Evolutionary conservation across 2,113 vertebrate species (phyloP).

Genomic region (Strix uralensis): DNA sequence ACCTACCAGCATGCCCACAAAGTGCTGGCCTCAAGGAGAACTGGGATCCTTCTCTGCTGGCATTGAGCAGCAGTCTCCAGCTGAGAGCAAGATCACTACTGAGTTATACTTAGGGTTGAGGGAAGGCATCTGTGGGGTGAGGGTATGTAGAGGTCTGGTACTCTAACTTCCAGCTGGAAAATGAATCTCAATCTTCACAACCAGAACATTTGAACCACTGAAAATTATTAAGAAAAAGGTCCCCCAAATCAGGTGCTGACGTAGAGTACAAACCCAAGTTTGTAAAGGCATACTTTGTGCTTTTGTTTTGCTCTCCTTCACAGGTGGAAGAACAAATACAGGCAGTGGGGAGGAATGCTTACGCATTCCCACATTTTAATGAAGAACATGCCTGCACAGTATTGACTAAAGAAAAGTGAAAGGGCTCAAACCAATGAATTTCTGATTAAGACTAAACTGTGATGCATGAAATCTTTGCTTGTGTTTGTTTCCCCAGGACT

Average conservation of each 20-base stretch:
- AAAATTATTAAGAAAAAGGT: not conserved
- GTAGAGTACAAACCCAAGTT: not conserved
- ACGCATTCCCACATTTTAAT: not conserved
- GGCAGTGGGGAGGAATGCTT: not conserved
- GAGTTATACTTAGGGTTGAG: not conserved
- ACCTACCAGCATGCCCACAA: not conserved
- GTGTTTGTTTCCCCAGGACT: no score
- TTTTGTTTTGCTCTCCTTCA: not conserved
- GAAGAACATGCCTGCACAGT: not conserved
- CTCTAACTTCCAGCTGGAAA: not conserved
- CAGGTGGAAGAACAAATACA: not conserved
- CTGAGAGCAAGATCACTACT: not conserved
- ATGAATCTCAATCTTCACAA: not conserved
- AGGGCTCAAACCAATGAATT: no score
- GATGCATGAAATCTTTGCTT: no score
- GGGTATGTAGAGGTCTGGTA: not conserved
- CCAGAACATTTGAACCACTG: not conserved
- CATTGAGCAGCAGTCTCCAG: not conserved
- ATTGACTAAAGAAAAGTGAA: not conserved
- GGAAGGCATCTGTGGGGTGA: not conserved
- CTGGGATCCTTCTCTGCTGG: not conserved
- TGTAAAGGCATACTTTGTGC: not conserved
- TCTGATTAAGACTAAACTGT: no score
- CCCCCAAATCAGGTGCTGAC: not conserved
- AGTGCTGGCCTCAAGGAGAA: not conserved